Evolutionary conservation across 2,113 vertebrate species (phyloP).

Genomic region (Nothoprocta perdicaria): DNA sequence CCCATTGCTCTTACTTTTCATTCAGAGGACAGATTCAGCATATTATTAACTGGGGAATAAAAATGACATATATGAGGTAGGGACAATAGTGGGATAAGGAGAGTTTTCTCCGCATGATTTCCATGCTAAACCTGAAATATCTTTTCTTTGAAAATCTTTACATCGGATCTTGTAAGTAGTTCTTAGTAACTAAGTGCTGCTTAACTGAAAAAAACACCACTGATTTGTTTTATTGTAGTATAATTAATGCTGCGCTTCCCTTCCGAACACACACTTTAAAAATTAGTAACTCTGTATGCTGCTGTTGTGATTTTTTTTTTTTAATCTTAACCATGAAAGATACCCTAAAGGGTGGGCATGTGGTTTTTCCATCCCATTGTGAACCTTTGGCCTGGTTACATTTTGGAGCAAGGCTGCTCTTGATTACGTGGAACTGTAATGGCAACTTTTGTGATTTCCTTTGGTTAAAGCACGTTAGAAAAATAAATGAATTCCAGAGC

Average conservation of each 20-base stretch:
- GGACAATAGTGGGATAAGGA: background rate
- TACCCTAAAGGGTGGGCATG: background rate
- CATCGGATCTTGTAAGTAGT: background rate
- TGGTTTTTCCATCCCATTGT: background rate
- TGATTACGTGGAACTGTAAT: slow-evolving; percentile 36
- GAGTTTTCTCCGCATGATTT: background rate
- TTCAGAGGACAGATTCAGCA: background rate
- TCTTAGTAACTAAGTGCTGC: background rate
- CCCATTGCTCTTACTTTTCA: background rate
- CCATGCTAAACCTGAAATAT: background rate
- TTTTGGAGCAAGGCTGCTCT: slow-evolving; percentile 34
- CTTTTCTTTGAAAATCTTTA: background rate
- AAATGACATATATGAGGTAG: background rate
- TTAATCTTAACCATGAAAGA: background rate
- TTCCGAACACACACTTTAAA: background rate
- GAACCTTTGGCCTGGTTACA: slow-evolving; percentile 48
- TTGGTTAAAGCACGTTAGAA: slow-evolving; percentile 54
- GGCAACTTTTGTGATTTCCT: slow-evolving; percentile 58
- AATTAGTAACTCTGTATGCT: background rate
- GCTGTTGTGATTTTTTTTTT: slow-evolving; percentile 10
- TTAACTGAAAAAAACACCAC: background rate
- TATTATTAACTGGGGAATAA: background rate
- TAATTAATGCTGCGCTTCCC: slow-evolving; percentile 9
- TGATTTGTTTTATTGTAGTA: slow-evolving; percentile 18
- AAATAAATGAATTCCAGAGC: slow-evolving; percentile 65